Conservation (phyloP, 2,113 vertebrate species). For the Casuarius casuarius region DNA sequence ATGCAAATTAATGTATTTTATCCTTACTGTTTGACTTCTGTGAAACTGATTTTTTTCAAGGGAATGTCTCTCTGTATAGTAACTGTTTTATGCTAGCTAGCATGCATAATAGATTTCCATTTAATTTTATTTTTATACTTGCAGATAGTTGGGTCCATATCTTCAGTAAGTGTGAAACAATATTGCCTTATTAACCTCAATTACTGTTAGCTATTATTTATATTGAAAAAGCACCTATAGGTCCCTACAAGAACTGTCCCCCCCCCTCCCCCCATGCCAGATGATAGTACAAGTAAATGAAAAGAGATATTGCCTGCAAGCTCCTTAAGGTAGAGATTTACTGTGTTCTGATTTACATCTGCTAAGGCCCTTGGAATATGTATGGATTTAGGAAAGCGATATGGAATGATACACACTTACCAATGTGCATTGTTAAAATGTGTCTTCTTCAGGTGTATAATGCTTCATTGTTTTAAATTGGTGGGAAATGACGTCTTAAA, state of each 20-base stretch:
- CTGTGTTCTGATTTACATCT: not conserved
- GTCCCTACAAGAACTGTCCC: not conserved
- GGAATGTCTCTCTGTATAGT: not conserved
- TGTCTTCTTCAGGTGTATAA: not conserved
- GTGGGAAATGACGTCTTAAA: not conserved
- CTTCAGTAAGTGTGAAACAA: not conserved
- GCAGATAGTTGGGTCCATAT: not conserved
- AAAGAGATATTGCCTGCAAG: not conserved
- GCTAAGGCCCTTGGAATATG: not conserved
- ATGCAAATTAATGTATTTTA: not conserved
- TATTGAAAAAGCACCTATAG: rapidly evolving
- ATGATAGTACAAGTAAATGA: not conserved
- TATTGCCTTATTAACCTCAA: not conserved
- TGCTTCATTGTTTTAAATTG: not conserved
- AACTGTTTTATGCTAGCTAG: not conserved
- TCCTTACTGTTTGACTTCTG: not conserved
- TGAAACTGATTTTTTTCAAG: not conserved
- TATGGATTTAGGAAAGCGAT: not conserved
- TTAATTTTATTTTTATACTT: not conserved
- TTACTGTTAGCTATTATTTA: not conserved
- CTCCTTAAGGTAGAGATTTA: not conserved
- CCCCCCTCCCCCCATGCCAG: not conserved
- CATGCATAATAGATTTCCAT: not conserved
- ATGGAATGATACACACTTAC: not conserved
- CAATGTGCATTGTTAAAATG: rapidly evolving